Evolutionary conservation across 2,113 vertebrate species (phyloP), one percentile per base, ranked within the genome.

Genomic region (Hippoglossus stenolepis): DNA sequence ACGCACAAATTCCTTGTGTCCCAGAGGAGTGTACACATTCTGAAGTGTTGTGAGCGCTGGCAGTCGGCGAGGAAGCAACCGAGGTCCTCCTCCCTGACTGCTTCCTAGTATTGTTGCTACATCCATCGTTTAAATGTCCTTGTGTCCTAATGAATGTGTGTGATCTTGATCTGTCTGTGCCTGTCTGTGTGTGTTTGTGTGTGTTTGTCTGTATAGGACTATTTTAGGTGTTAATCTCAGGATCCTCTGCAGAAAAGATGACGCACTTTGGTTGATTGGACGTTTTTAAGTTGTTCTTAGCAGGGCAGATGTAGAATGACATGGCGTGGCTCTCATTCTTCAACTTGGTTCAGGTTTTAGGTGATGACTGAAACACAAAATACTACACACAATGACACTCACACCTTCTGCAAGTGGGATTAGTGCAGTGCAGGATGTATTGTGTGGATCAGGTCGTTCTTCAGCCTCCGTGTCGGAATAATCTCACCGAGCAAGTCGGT

Each of bases 91-190:
- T 91, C 90, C 92, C 88, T 80, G 64, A 82, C 78, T 1, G 73
- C 80, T 92, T 93, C 92, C 92, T 90, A 47, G 59, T 77, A 92
- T 93, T 93, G 92, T 93, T 90, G 58, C 71, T 59, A 74, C 82
- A 88, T 88, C 82, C 76, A 87, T 86, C 53, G 79, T 57, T 80
- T 83, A 63, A 67, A 87, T 69, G 60, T 84, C 77, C 62, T 49
- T 63, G 31, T 31, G 53, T 61, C 73, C 59, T 26, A 0, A 2
- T 54, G n/a, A 17, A 12, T 54, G 53, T 54, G 7, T 54, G 40
- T 51, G 47, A 59, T 67, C 26, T 61, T 62, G 21, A 23, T 62
- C 9, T 2, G 15, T 43, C 1, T 43, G 40, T 43, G 40, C 4
- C 1, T 43, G 10, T 18, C 15, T 31, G 5, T 28, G 28, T 28